These are phyloP conservation scores for Syngnathus typhle DNA, from an alignment of 2,113 vertebrate genomes.

Conservation along the genomic window DNA sequence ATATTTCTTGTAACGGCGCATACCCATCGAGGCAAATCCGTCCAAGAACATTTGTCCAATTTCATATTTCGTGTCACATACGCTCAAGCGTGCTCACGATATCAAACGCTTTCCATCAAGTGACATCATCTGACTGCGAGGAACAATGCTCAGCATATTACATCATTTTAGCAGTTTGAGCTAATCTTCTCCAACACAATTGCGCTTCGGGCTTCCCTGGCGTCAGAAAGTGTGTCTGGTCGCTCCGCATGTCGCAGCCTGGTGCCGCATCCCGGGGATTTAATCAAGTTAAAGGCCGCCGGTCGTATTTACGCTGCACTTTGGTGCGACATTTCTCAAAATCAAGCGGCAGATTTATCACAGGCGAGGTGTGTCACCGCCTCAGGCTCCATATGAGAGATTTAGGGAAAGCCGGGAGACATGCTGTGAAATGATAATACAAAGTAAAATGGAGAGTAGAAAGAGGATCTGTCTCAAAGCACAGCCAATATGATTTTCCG, in stretches of 20 bases:
- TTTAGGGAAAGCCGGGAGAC: not conserved
- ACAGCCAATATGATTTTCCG: not conserved
- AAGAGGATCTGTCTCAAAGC: not conserved
- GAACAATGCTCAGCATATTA: not conserved
- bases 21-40: no score
- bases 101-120: slow-evolving; percentile 1
- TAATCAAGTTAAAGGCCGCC: slow-evolving; percentile 7
- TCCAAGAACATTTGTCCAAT: no score
- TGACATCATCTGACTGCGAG: slow-evolving; percentile 1
- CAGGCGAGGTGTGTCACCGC: not conserved
- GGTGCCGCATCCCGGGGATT: not conserved
- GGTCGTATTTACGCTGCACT: slow-evolving; percentile 1
- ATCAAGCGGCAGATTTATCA: slow-evolving; percentile 7
- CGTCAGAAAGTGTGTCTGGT: slow-evolving; percentile 4
- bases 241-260: not conserved
- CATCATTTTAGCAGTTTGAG: slow-evolving; percentile 3
- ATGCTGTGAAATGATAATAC: not conserved
- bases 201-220: not conserved
- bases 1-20: no score
- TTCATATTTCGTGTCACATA: not conserved
- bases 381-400: not conserved
- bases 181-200: not conserved
- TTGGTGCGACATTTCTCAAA: slow-evolving; percentile 3
- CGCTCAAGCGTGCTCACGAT: not conserved
- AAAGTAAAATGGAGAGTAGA: not conserved